These are phyloP conservation scores for Seriola aureovittata DNA, from an alignment of 2,113 vertebrate species.

Conservation along the genomic window DNA sequence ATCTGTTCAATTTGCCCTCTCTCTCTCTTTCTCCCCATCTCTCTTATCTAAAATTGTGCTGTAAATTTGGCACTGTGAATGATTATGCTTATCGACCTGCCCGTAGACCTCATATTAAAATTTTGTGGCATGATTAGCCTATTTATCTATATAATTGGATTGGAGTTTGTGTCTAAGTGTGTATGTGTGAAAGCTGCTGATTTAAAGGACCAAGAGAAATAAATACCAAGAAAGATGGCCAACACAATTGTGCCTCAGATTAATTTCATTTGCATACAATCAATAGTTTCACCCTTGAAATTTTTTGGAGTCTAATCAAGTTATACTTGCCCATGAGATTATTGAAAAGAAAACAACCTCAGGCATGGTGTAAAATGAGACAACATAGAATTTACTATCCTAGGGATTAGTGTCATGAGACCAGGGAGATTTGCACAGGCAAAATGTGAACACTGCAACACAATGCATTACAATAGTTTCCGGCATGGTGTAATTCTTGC, in stretches of 20 bases:
- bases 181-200: conserved; percentile 66
- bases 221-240: conserved; percentile 71
- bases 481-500: conserved; percentile 77
- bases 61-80: conserved; percentile 83
- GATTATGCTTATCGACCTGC: conserved; percentile 85
- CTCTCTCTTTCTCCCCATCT: conserved; percentile 55
- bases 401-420: conserved; percentile 80
- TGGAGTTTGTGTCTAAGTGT: conserved; percentile 79
- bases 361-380: conserved; percentile 76
- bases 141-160: conserved; percentile 90
- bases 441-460: conserved; percentile 73
- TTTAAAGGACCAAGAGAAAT: conserved; percentile 74
- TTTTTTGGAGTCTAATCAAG: conserved; percentile 77
- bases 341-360: conserved; percentile 80
- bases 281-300: conserved; percentile 80
- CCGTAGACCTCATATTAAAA: conserved; percentile 85
- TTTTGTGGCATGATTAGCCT: conserved; percentile 86
- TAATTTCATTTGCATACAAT: conserved; percentile 84
- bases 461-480: conserved; percentile 81
- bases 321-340: conserved; percentile 80
- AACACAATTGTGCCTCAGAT: conserved; percentile 78
- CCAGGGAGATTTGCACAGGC: conserved; percentile 75
- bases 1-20: conserved; percentile 80
- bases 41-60: conserved; percentile 87
- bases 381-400: conserved; percentile 73